Evolutionary conservation across 1,140 invertebrate genomes (phyloP), one percentile per base, ranked within the genome.

Genomic region (Portunus trituberculatus): DNA sequence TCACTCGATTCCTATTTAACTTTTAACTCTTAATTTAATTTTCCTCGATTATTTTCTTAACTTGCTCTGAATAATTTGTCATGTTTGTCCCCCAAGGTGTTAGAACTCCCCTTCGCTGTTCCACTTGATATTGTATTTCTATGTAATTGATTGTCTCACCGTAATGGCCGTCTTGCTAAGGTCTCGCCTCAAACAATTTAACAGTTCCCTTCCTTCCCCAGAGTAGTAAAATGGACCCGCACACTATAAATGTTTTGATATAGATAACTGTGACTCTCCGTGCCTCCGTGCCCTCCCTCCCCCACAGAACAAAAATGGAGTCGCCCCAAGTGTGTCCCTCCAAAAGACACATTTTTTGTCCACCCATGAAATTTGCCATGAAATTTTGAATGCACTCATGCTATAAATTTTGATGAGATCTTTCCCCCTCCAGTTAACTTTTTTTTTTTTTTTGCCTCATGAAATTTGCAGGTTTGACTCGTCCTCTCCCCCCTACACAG

Each of bases 31-130:
- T 0, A 12, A 59, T 59, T 59, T 59, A 10, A 59, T 59, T 59
- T 88, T 88, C 20, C 86, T 88, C 20, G 45, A 39, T 88, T 45
- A 6, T 88, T 88, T 45, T n/a, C 8, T 88, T 45, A 20, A 25
- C n/a, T 0, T 46, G 14, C 45, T 45, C 12, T 32, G 31, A 32
- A 39, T 88, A 32, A 88, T 46, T 88, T 45, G 12, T 45, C 20
- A 88, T 46, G 52, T 59, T n/a, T n/a, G 67, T 76, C 67, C 67
- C 67, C 25, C 67, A 76, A 76, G 67, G 67, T 76, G 67, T 76
- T n/a, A 76, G 20, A 7, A n/a, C n/a, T 76, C 67, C 20, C 67
- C 25, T n/a, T 76, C 25, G 67, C 67, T 76, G 67, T 76, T n/a
- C n/a, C 67, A 76, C 67, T 59, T 59, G 12, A 12, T 14, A 12